Base-by-base conservation (phyloP, 2,797 vertebrate species). In the Bucorvus abyssinicus region DNA sequence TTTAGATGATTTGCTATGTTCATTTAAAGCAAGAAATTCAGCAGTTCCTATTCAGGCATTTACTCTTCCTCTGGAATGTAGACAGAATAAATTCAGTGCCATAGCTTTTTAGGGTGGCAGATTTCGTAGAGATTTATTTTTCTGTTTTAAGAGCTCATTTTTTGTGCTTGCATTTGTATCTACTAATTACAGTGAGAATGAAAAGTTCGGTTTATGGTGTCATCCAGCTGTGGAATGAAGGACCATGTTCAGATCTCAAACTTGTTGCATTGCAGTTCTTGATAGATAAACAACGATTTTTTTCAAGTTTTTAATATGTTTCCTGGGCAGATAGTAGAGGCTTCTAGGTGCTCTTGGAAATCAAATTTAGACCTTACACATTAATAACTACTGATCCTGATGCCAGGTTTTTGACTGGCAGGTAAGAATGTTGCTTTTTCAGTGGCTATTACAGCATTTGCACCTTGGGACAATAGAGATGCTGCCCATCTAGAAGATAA, bases 1-100 rank as follows among this genome's bases (percentile, higher is more conserved):
- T 81, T 95, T 79, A 81, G 64, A 89, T 94, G 30, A 94, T 96
- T 95, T 94, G 20, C 30, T 84, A 24, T 45, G 47, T 84, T 95
- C 69, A 89, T 94, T 96, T 95, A 88, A 90, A 95, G 45, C 26
- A 57, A 47, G 5, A 19, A 59, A 91, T 87, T 84, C 65, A 80
- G 53, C 55, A 75, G 42, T 71, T 81, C 44, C 44, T 92, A 56
- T 61, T 92, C 45, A 96, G 57, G 50, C 44, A 56, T 85, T 93
- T 86, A 60, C 20, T 82, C 7, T 74, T 87, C 53, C 63, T 87
- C 14, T 69, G 83, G 27, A 74, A 68, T 26, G 52, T 9, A 91
- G 55, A 24, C 22, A 38, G 40, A 92, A 87, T 59, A 68, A 64
- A 93, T 56, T 44, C 45, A 42, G n/a, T 68, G 14, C 11, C 19